Evolutionary conservation across 1,140 invertebrate species (phyloP).

Genomic region (Procambarus clarkii): DNA sequence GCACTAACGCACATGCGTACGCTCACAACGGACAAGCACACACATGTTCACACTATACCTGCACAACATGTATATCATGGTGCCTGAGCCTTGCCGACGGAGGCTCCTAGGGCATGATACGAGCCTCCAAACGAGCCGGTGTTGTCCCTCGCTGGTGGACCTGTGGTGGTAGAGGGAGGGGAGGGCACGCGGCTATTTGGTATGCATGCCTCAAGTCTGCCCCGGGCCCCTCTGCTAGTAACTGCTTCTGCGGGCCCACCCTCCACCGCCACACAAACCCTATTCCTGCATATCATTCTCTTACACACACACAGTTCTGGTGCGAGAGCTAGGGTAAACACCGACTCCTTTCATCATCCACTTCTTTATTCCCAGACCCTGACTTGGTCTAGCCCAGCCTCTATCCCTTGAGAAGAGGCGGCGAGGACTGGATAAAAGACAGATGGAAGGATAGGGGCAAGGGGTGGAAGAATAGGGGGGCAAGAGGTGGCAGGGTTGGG

Average conservation of each 20-base stretch:
- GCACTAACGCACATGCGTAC: too few relatives aligned
- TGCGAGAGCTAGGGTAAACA: conserved; percentile 28
- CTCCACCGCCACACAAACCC: conserved; percentile 30
- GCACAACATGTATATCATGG: too few relatives aligned
- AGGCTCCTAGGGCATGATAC: conserved; percentile 38
- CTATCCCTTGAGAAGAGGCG: not conserved
- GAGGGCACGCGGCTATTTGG: conserved; percentile 34
- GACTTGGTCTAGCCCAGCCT: not conserved
- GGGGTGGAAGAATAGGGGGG: too few relatives aligned
- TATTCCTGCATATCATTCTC: conserved; percentile 44
- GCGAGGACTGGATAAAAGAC: not conserved
- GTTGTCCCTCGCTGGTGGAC: conserved; percentile 25
- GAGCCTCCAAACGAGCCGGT: conserved; percentile 43
- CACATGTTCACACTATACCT: too few relatives aligned
- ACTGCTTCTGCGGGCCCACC: conserved; percentile 39
- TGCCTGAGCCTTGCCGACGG: not conserved
- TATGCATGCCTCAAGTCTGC: conserved; percentile 39
- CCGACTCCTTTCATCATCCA: conserved; percentile 23
- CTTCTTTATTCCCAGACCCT: conserved; percentile 8
- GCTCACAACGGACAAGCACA: too few relatives aligned
- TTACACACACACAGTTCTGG: conserved; percentile 28
- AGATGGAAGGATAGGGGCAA: not conserved
- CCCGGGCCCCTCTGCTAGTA: conserved; percentile 36
- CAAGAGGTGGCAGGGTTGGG: too few relatives aligned
- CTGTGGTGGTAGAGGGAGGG: not conserved